phyloP scores from a whole-genome alignment of 2,113 vertebrate genomes.

The Grammomys surdaster region DNA sequence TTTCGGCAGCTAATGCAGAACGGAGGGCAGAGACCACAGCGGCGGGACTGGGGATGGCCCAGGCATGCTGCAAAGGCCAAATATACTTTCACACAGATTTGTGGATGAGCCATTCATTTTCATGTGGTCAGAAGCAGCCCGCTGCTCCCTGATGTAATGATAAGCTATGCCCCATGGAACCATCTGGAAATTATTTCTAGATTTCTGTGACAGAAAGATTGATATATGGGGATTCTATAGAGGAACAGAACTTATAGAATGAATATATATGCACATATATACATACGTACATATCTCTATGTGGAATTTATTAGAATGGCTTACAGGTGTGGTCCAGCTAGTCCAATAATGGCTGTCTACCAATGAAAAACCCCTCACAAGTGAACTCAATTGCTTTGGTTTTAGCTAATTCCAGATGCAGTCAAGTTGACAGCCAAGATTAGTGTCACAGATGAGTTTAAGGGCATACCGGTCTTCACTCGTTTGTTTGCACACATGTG shows the following conservation, averaged over 20 bases:
- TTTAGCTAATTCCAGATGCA: background rate
- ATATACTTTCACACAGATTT: conserved; percentile 10
- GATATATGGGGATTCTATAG: background rate
- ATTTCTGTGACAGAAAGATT: conserved; percentile 48
- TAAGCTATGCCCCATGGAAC: conserved; percentile 28
- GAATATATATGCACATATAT: background rate
- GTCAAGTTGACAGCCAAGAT: background rate
- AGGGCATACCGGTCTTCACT: background rate
- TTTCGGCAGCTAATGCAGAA: background rate
- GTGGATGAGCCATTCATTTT: conserved; percentile 61
- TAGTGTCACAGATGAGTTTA: background rate
- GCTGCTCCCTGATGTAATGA: conserved; percentile 57
- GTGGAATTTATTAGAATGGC: background rate
- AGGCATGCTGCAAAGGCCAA: conserved; percentile 29
- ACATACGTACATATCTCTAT: background rate
- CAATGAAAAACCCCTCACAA: background rate
- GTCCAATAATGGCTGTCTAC: background rate
- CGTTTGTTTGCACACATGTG: conserved; percentile 35
- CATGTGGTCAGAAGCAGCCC: conserved; percentile 63
- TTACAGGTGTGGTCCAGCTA: background rate
- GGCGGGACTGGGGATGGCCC: background rate
- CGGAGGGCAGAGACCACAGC: conserved; percentile 5
- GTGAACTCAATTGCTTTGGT: background rate
- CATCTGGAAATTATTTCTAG: conserved; percentile 76
- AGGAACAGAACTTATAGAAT: background rate